Base-by-base conservation (phyloP, 2,888 invertebrate species). In the Temnothorax unifasciatus region DNA sequence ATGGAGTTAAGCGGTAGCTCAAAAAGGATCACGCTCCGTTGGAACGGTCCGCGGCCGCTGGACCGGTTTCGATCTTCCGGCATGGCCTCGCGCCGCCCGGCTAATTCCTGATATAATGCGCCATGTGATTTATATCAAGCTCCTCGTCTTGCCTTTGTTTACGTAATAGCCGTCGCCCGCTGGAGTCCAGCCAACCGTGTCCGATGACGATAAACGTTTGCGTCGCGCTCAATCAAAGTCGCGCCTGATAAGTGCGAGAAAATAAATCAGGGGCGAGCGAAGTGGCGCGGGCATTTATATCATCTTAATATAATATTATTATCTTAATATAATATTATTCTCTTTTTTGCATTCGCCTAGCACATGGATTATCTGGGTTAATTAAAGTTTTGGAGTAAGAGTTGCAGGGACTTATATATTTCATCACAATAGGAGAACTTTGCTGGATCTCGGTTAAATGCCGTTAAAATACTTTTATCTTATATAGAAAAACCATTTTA, bases 21-120 rank as follows among this genome's bases (percentile, higher is more conserved):
- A 92, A 93, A 93, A 93, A 92, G 88, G 92, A 92, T 92, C 90
- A 91, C 90, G 91, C 92, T 92, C 85, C 89, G 89, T 74, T 91
- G 91, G 68, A 89, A 86, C 84, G 69, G 84, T 88, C 88, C 88
- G 90, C 87, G 90, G 91, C 86, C n/a, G 54, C 69, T 34, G 87
- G 64, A 68, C 76, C 84, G 52, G 64, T 77, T 73, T 75, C 83
- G 73, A 69, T 83, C 79, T 77, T 86, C 69, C 87, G 47, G 73
- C 38, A 47, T 54, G 82, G 87, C 73, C 88, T 87, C 89, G 88
- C 84, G 90, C 82, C 73, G 47, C n/a, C 83, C 83, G 64, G 73
- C 71, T 88, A 87, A 87, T 88, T 87, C 87, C 87, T 85, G 88
- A 85, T 88, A 87, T 83, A 87, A 85, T 85, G 85, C 85, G 63